Evolutionary conservation across 1,140 invertebrate species (phyloP).

Genomic region (Aleiodes sp.): DNA sequence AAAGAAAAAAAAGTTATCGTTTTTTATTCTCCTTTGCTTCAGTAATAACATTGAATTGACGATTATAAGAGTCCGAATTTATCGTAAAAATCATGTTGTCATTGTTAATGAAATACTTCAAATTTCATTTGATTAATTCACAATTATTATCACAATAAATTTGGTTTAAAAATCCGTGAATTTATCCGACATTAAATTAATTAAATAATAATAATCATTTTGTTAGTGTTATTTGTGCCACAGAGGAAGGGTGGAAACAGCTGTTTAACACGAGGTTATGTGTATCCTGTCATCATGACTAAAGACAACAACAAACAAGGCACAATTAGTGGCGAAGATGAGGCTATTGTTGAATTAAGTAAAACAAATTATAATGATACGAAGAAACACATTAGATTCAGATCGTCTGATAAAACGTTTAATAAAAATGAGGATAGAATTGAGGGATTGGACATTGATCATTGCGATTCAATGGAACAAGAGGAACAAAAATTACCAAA

Average conservation of each 20-base stretch:
- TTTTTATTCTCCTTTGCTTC: conserved; percentile 1
- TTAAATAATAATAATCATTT: background rate
- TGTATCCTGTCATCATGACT: conserved; percentile 43
- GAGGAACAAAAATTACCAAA: conserved; percentile 18
- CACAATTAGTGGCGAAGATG: background rate
- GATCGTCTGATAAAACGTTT: conserved; percentile 28
- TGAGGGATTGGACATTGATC: conserved; percentile 33
- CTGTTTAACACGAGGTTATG: conserved; percentile 51
- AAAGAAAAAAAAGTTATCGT: too few relatives aligned
- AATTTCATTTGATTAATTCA: too few relatives aligned
- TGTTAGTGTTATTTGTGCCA: too few relatives aligned
- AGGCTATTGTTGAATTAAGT: conserved; percentile 1
- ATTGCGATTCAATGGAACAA: conserved; percentile 1
- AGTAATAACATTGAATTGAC: conserved; percentile 28
- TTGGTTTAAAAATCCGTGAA: background rate
- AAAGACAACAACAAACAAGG: conserved; percentile 35
- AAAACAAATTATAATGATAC: conserved; percentile 28
- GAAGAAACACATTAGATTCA: conserved; percentile 42
- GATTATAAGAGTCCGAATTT: too few relatives aligned
- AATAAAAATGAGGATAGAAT: conserved; percentile 18
- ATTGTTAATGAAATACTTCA: too few relatives aligned
- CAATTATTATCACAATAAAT: too few relatives aligned
- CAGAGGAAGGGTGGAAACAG: conserved; percentile 36
- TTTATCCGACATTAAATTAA: background rate
- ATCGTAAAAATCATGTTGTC: background rate